Evolutionary conservation across 2,888 invertebrate species (phyloP), one percentile per base, ranked within the genome.

Genomic region (Lithophane ornitopus): DNA sequence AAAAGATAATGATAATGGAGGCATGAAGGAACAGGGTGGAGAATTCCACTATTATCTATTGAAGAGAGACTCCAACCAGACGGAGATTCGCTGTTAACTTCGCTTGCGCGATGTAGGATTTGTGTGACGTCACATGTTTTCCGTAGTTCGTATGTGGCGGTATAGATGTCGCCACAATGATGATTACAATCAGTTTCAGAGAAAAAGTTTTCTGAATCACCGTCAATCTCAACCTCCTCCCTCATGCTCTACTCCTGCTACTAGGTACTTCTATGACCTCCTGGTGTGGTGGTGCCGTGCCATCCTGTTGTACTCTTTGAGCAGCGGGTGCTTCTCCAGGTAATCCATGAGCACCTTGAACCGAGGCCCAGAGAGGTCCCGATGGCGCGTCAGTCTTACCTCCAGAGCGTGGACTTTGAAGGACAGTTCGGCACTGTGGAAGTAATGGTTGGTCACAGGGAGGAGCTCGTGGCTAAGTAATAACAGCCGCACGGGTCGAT

Each of bases 381-480:
- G 95, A 88, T 97, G 97, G 3, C 98, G 95, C 2, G 97, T 95
- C 79, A 98, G 91, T 41, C 97, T 95, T 19, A 97, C 97, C 83
- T 98, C 97, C 52, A 98, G 89, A 0, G 97, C 95, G 75, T 97
- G 97, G 66, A 98, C 96, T 89, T 92, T 90, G 92, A 96, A 96
- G 0, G 95, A 92, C 66, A 96, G 86, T 67, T 95, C 95, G 19
- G 96, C 96, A 79, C 96, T 96, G 91, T 19, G 1, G 39, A 73
- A 76, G 39, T 9, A 67, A 70, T 8, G 1, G 4, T 28, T n/a
- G n/a, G n/a, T n/a, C n/a, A n/a, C n/a, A n/a, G n/a, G n/a, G n/a
- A n/a, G n/a, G n/a, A n/a, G n/a, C n/a, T n/a, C n/a, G n/a, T n/a
- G n/a, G n/a, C n/a, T n/a, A n/a, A n/a, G n/a, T n/a, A n/a, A n/a